Base-by-base conservation (phyloP, 2,113 vertebrate genomes). In the Tiliqua scincoides region DNA sequence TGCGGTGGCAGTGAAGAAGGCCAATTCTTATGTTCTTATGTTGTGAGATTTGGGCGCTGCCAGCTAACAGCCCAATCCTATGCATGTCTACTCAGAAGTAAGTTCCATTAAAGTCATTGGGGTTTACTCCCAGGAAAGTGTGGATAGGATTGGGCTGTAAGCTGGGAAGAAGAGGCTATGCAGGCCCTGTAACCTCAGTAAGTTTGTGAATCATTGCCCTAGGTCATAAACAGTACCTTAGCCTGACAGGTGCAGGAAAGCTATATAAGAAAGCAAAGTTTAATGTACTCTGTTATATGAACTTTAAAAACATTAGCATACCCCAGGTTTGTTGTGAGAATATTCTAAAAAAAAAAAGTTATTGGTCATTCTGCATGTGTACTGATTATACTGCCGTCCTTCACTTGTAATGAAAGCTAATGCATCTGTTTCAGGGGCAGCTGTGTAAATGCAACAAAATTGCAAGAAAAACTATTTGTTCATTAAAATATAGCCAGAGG, bases 371-470 rank as follows among this genome's bases (percentile, higher is more conserved):
- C n/a, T 90, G 83, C 75, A 84, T 65, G 30, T 23, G 6, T 23
- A 75, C 67, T 79, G 88, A 91, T 80, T 92, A 90, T 91, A 68
- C n/a, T 79, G 59, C 27, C 79, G 71, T 92, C 87, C 76, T 94
- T 93, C 75, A 82, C 89, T 83, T 85, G 54, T 89, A 89, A 94
- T 90, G 92, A 90, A 94, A 94, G 90, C 85, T 86, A 90, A 94
- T 83, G 88, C 91, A 94, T 89, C 86, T 94, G 71, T 92, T 94
- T 93, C 78, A 81, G 91, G 89, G 88, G 91, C 91, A 95, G 92
- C 93, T 95, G 89, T 92, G 91, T 92, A 95, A 95, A 95, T 93
- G 91, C 82, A 92, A 86, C 85, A 89, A 93, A 91, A 89, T 91
- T 86, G 92, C 63, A 89, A 93, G 54, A 89, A 92, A 96, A 89